Percentiles rank a stretch among this genome's conserved stretches.
Conservation (phyloP, 2,888 invertebrate genomes). For the Mythimna lalbum region DNA sequence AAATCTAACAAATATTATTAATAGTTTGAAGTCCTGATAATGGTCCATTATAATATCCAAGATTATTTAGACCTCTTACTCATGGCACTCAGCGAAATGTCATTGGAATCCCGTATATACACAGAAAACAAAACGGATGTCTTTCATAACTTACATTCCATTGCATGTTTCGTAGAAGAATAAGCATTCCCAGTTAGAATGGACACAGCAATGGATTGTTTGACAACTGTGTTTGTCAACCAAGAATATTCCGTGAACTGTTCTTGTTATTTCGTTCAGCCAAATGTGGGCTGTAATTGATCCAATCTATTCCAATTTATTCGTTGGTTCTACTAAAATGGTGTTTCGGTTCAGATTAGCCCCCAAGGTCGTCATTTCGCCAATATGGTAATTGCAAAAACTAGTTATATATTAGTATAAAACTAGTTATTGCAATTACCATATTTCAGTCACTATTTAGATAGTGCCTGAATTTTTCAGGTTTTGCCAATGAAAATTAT, state of each 20-base stretch:
- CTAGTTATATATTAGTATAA: conserved; percentile 13
- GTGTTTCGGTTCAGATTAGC: conserved; percentile 16
- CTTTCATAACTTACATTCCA: conserved; percentile 46
- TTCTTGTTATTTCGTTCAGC: conserved; percentile 9
- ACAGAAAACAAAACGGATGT: conserved; percentile 35
- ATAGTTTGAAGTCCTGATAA: conserved; percentile 17
- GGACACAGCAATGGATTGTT: conserved; percentile 42
- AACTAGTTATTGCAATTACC: no score
- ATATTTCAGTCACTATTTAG: no score
- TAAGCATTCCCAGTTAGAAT: conserved; percentile 26
- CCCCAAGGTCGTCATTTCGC: conserved; percentile 9
- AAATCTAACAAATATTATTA: no score
- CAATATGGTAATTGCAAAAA: not conserved
- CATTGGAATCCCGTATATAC: conserved; percentile 10
- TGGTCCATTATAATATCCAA: not conserved
- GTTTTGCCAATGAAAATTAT: no score
- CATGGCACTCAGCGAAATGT: not conserved
- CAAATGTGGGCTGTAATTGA: conserved; percentile 41
- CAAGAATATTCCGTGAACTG: conserved; percentile 22
- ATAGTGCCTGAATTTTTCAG: not conserved
- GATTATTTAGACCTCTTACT: conserved; percentile 1
- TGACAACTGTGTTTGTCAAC: conserved; percentile 41
- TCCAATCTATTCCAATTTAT: conserved; percentile 28
- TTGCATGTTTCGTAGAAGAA: conserved; percentile 41
- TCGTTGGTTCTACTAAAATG: conserved; percentile 19